Evolutionary conservation across 1,140 invertebrate genomes (phyloP).

Genomic region (Drosophila ironensis): DNA sequence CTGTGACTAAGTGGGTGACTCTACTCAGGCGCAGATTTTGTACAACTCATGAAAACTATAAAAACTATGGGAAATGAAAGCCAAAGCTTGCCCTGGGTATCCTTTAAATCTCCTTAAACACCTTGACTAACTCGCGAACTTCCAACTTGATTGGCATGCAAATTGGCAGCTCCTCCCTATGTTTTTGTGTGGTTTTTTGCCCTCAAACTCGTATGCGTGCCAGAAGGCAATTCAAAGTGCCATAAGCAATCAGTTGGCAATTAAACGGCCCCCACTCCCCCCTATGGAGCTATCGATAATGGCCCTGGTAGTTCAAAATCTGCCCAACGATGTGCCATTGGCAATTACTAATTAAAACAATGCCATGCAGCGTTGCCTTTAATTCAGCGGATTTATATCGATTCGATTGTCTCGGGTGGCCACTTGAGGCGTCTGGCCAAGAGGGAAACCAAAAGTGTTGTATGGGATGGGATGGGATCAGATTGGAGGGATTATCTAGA

Average conservation of each 20-base stretch:
- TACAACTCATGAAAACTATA: too few species aligned
- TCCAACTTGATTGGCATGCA: constrained; percentile 15
- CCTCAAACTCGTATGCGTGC: constrained; percentile 40
- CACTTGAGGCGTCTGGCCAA: constrained; percentile 34
- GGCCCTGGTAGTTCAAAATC: constrained; percentile 56
- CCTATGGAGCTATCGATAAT: constrained; percentile 1
- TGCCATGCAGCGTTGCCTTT: constrained; percentile 24
- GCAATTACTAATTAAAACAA: constrained; percentile 65
- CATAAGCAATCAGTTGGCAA: constrained; percentile 69
- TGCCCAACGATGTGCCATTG: constrained; percentile 61
- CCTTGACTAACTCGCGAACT: neutral
- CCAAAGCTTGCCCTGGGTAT: neutral
- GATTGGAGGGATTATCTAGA: constrained; percentile 49
- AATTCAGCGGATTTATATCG: constrained; percentile 4
- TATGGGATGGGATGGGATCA: constrained; percentile 16
- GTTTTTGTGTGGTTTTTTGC: neutral
- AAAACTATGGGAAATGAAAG: too few species aligned
- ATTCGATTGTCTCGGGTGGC: constrained; percentile 20
- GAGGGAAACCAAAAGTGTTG: constrained; percentile 37
- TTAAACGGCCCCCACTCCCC: constrained; percentile 38
- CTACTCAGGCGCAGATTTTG: neutral
- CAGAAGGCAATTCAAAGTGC: constrained; percentile 62
- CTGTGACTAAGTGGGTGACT: constrained; percentile 25
- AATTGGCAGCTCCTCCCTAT: constrained; percentile 1
- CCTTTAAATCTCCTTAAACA: neutral